phyloP scores from a whole-genome alignment of 1,140 invertebrate species.

The Diorhabda sublineata region DNA sequence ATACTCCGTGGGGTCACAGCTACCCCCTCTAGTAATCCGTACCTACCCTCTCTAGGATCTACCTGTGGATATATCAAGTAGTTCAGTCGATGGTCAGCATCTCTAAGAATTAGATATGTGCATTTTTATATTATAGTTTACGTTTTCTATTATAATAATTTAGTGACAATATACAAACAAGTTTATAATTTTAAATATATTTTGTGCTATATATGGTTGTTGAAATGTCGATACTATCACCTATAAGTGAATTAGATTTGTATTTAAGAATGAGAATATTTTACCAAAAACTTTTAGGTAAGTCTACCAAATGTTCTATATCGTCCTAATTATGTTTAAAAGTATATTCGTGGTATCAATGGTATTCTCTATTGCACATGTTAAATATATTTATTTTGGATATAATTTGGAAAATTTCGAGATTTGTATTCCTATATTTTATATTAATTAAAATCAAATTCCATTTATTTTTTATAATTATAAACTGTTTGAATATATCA shows the following conservation, averaged over 20 bases:
- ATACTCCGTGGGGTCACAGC: slow-evolving; percentile 8
- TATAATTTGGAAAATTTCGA: too few species aligned
- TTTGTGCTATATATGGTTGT: not conserved
- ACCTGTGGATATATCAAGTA: slow-evolving; percentile 12
- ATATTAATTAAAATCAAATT: too few species aligned
- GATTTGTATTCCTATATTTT: too few species aligned
- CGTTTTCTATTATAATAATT: too few species aligned
- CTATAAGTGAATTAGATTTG: slow-evolving; percentile 3
- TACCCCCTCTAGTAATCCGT: slow-evolving; percentile 6
- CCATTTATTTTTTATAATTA: too few species aligned
- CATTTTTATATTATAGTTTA: too few species aligned
- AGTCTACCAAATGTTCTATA: not conserved
- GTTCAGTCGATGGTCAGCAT: slow-evolving; percentile 14
- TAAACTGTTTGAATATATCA: too few species aligned
- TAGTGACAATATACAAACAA: too few species aligned
- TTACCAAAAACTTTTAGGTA: slow-evolving; percentile 9
- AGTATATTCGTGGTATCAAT: too few species aligned
- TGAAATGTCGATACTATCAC: not conserved
- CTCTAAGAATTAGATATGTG: not conserved
- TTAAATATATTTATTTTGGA: too few species aligned
- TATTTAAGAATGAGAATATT: slow-evolving; percentile 12
- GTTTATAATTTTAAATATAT: not conserved
- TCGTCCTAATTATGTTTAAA: too few species aligned
- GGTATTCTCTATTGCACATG: too few species aligned
- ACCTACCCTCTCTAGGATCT: slow-evolving; percentile 7